phyloP scores from a whole-genome alignment of 1,140 invertebrate genomes.

The Amphibalanus amphitrite region DNA sequence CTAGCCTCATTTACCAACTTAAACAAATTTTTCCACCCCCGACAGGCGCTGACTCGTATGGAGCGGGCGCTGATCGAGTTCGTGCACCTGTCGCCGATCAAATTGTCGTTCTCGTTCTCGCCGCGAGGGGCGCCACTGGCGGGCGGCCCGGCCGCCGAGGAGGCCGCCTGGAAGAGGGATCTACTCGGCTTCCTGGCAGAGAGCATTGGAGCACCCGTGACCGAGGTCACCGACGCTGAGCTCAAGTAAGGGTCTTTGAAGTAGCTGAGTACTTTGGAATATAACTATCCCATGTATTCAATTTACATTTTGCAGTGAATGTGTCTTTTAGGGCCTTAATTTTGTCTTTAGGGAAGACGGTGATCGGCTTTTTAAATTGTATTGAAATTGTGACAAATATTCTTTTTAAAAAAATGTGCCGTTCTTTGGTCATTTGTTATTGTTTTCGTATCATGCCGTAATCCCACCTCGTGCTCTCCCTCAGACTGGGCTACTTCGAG shows the following conservation, averaged over 20 bases:
- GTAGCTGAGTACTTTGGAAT: no score
- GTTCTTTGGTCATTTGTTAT: no score
- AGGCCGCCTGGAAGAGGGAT: constrained; percentile 23
- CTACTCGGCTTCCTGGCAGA: constrained; percentile 39
- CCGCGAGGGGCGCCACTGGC: constrained; percentile 35
- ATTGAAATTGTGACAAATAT: no score
- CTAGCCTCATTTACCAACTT: no score
- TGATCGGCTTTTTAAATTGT: no score
- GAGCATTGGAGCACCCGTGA: constrained; percentile 39
- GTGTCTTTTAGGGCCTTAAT: no score
- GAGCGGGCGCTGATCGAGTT: constrained; percentile 36
- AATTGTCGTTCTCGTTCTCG: constrained; percentile 46
- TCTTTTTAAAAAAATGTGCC: no score
- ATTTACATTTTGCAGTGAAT: no score
- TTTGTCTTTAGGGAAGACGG: no score
- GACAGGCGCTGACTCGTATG: neutral
- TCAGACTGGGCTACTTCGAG: constrained; percentile 14
- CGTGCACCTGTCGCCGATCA: constrained; percentile 47
- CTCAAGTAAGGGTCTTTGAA: constrained; percentile 40
- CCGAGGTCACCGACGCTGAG: constrained; percentile 42
- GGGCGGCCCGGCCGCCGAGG: constrained; percentile 18
- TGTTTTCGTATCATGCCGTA: constrained; percentile 14
- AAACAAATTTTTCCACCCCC: no score
- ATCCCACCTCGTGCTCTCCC: constrained; percentile 11
- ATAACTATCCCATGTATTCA: no score